Conservation (phyloP, 2,888 invertebrate species). For the Mystacides longicornis region DNA sequence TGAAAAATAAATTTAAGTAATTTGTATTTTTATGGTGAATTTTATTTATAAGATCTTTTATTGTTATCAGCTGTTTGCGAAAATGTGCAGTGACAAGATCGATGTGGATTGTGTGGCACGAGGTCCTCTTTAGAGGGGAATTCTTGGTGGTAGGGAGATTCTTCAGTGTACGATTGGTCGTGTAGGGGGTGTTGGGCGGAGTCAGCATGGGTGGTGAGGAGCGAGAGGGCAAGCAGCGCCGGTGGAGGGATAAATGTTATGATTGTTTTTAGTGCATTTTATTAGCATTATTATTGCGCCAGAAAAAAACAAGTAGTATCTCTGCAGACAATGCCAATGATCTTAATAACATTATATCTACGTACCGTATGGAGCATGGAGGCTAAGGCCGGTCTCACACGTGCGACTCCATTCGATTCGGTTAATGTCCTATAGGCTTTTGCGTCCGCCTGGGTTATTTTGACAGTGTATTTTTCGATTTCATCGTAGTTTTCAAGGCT, state of each 20-base stretch:
- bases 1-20: no score
- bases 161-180: conserved; percentile 1
- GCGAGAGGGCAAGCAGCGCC: conserved; percentile 2
- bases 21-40: neutral
- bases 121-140: conserved; percentile 11
- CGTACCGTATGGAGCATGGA: neutral
- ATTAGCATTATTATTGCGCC: conserved; percentile 1
- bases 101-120: conserved; percentile 3
- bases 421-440: no score
- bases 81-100: conserved; percentile 12
- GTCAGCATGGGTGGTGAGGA: conserved; percentile 9
- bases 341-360: neutral
- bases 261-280: conserved; percentile 21
- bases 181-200: conserved; percentile 13
- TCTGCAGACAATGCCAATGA: conserved; percentile 1
- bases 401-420: no score
- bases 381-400: no score
- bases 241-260: conserved; percentile 18
- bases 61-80: conserved; percentile 12
- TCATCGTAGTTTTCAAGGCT: no score
- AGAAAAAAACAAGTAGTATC: neutral
- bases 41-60: neutral
- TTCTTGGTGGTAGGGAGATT: conserved; percentile 10
- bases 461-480: no score
- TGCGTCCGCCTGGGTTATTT: no score